Evolutionary conservation across 2,888 invertebrate species (phyloP).

Genomic region (Pegoplata infirma): DNA sequence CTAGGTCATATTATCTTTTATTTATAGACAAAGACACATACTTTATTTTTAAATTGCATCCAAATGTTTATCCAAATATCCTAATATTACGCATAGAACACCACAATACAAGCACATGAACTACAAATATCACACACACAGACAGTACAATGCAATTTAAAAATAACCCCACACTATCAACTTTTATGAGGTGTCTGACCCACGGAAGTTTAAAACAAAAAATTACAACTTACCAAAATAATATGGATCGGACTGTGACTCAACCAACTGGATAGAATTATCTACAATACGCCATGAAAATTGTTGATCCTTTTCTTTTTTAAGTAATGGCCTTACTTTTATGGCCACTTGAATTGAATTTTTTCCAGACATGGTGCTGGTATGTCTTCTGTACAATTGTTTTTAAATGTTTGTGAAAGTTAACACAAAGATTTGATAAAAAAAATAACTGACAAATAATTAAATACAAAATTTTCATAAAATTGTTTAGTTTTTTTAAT

Average conservation of each 20-base stretch:
- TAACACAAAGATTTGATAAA: not conserved
- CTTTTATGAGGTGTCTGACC: not conserved
- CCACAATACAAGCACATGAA: constrained; percentile 30
- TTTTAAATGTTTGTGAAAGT: constrained; percentile 5
- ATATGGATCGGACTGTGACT: constrained; percentile 79
- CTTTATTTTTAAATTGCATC: constrained; percentile 46
- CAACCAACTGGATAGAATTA: constrained; percentile 81
- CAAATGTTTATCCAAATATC: constrained; percentile 26
- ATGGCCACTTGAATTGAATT: constrained; percentile 85
- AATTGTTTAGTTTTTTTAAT: not conserved
- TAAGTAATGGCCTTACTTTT: constrained; percentile 84
- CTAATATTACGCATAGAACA: constrained; percentile 18
- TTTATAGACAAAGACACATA: not conserved
- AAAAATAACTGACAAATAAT: not conserved
- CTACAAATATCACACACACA: not conserved
- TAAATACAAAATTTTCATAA: not conserved
- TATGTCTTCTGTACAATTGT: too few species aligned
- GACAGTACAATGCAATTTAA: constrained; percentile 23
- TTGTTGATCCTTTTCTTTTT: constrained; percentile 82
- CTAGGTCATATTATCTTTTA: constrained; percentile 32
- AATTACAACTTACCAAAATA: constrained; percentile 77
- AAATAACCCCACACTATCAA: constrained; percentile 22
- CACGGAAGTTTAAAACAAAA: not conserved
- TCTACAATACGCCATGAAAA: constrained; percentile 82
- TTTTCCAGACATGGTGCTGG: constrained; percentile 68